These are phyloP conservation scores for Triops cancriformis DNA, from an alignment of 1,140 invertebrate genomes.

Conservation along the genomic window DNA sequence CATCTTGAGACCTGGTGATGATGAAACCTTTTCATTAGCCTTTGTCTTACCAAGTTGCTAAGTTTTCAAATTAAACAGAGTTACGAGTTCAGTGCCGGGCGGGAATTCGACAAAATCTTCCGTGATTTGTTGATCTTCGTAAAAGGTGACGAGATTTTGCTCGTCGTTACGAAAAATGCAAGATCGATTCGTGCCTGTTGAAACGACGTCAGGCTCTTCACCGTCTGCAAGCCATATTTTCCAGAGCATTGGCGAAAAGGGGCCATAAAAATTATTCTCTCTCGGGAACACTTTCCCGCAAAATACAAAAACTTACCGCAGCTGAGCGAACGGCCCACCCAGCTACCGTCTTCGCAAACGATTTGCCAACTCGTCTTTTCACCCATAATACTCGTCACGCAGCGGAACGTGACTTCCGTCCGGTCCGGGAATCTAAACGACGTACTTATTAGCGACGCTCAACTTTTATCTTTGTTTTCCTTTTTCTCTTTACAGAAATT, in stretches of 20 bases:
- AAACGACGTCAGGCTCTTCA: slow-evolving; percentile 20
- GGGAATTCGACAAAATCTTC: slow-evolving; percentile 67
- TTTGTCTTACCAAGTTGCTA: slow-evolving; percentile 11
- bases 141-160: slow-evolving; percentile 67
- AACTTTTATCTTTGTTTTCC: neutral
- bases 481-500: neutral
- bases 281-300: neutral
- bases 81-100: slow-evolving; percentile 59
- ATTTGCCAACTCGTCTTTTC: slow-evolving; percentile 73
- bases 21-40: neutral
- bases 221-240: slow-evolving; percentile 15
- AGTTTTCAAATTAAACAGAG: neutral
- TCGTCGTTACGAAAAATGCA: slow-evolving; percentile 66
- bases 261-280: neutral
- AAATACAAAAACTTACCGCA: slow-evolving; percentile 48
- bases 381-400: slow-evolving; percentile 64
- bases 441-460: slow-evolving; percentile 11
- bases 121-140: slow-evolving; percentile 62
- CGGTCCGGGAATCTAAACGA: slow-evolving; percentile 56
- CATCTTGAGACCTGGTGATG: slow-evolving; percentile 50
- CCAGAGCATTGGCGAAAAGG: neutral
- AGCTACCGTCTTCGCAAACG: slow-evolving; percentile 69
- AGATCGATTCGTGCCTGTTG: slow-evolving; percentile 45
- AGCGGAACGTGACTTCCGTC: slow-evolving; percentile 69
- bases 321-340: slow-evolving; percentile 64